Evolutionary conservation across 1,140 invertebrate genomes (phyloP).

Genomic region (Psilanteris sp.): DNA sequence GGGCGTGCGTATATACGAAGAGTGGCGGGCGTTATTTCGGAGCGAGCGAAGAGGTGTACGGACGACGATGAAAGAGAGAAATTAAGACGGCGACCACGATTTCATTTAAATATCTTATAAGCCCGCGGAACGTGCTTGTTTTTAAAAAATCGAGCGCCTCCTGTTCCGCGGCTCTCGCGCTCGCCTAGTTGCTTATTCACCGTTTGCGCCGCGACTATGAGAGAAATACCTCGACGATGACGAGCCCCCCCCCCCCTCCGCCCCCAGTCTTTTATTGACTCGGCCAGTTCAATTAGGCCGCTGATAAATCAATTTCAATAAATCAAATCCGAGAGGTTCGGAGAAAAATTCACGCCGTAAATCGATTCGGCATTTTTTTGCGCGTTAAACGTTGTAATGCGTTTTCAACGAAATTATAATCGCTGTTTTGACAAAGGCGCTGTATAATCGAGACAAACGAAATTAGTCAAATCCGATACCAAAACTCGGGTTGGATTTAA

Average conservation of each 20-base stretch:
- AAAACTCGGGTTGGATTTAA: too few relatives aligned
- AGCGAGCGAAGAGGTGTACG: constrained; percentile 22
- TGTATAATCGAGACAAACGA: too few relatives aligned
- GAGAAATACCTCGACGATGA: constrained; percentile 41
- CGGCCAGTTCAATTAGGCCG: constrained; percentile 17
- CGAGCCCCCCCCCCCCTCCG: too few relatives aligned
- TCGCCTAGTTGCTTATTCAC: constrained; percentile 43
- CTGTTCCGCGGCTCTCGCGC: constrained; percentile 27
- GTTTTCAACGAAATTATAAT: too few relatives aligned
- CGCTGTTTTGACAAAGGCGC: too few relatives aligned
- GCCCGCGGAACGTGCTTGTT: constrained; percentile 44
- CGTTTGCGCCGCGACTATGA: constrained; percentile 30
- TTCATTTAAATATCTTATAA: constrained; percentile 66
- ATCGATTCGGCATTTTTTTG: too few relatives aligned
- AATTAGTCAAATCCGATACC: too few relatives aligned
- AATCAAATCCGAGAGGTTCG: too few relatives aligned
- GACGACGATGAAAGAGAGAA: constrained; percentile 51
- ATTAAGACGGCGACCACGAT: constrained; percentile 52
- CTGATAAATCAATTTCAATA: too few relatives aligned
- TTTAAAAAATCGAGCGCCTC: constrained; percentile 42
- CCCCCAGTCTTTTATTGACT: constrained; percentile 42
- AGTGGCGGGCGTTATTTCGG: constrained; percentile 45
- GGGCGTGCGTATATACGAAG: constrained; percentile 56
- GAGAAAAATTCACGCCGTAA: too few relatives aligned
- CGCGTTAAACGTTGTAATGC: too few relatives aligned